Evolutionary conservation across 2,888 invertebrate species (phyloP).

Genomic region (Eupelmus urozonus): DNA sequence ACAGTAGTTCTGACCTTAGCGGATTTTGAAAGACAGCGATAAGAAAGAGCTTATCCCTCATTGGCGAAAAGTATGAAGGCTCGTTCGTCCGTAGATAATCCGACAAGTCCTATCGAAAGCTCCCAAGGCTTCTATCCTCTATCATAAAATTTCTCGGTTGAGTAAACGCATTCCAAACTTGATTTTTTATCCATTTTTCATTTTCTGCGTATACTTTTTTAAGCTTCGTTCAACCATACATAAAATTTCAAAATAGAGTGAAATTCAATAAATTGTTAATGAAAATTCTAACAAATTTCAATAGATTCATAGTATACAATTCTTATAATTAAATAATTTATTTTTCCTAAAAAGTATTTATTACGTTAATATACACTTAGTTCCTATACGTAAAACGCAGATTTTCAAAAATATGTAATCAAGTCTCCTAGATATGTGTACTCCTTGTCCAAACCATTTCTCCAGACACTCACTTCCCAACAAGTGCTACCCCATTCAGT

Average conservation of each 20-base stretch:
- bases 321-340: neutral
- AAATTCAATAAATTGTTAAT: no score
- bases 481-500: constrained; percentile 19
- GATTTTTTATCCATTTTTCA: neutral
- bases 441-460: no score
- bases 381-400: no score
- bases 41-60: constrained; percentile 39
- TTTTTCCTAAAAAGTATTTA: no score
- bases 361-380: no score
- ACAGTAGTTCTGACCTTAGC: constrained; percentile 1
- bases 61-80: constrained; percentile 26
- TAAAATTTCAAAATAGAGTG: no score
- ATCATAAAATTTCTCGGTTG: constrained; percentile 3
- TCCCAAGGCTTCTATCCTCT: neutral
- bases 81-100: constrained; percentile 32
- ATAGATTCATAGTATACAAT: neutral
- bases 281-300: neutral
- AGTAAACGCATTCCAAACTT: constrained; percentile 1
- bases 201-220: no score
- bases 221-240: no score
- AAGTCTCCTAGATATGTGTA: no score
- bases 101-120: constrained; percentile 35
- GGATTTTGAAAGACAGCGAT: constrained; percentile 37
- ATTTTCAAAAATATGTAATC: no score
- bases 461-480: no score